Base-by-base conservation (phyloP, 1,140 invertebrate genomes). In the Oedothorax gibbosus region DNA sequence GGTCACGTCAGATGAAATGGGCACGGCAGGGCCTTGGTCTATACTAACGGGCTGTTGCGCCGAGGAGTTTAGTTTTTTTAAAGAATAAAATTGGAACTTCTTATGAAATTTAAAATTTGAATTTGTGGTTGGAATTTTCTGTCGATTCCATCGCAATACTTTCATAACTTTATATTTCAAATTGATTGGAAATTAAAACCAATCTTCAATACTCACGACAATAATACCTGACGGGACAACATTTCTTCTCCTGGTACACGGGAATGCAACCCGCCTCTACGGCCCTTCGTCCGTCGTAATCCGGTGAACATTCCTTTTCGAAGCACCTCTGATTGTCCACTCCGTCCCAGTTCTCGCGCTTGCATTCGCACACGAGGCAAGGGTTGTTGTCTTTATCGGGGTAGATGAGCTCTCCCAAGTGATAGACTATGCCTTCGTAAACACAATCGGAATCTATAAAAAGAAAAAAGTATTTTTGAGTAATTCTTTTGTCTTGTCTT, bases 251-350 rank as follows among this genome's bases (percentile, higher is more conserved):
- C 14, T 77, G 64, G 35, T 85, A 85, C 2, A 85, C 50, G 8
- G 83, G 83, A 14, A 85, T 50, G 7, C 83, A 85, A n/a, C 83
- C 83, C 5, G 8, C 35, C 12, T 85, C 73, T 10, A 85, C 9
- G 2, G 35, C n/a, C 7, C 18, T 15, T 11, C 60, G 18, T 60
- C 60, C 49, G 12, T 77, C 18, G 18, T 71, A 71, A 35, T 85
- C 83, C 65, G 76, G 76, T 8, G 62, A n/a, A 15, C 83, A 85
- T 21, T 85, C 75, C 10, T 85, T 53, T 51, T 71, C 20, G 15
- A 60, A 64, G 35, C 83, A 85, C n/a, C 66, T 77, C 4, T 53
- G 71, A 21, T 78, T 78, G 35, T 50, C 50, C 2, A 69, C 56
- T 15, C 81, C 81, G 51, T 69, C 71, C 73, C 65, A 71, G 56